These are phyloP conservation scores for Ctenoplectra terminalis DNA, from an alignment of 1,140 invertebrate genomes.

Conservation along the genomic window DNA sequence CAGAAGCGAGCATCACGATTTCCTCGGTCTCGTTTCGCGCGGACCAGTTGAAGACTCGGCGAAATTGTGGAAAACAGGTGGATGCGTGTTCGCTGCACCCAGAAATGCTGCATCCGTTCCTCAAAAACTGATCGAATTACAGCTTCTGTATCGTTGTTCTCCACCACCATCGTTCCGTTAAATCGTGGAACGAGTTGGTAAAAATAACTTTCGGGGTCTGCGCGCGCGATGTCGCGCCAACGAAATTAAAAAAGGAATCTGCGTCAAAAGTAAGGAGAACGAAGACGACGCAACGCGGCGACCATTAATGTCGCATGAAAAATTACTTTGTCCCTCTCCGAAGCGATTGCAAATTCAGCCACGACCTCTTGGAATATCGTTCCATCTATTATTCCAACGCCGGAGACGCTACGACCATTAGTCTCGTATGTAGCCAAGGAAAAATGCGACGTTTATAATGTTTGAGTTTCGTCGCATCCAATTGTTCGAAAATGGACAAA, in stretches of 20 bases:
- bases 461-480: no score
- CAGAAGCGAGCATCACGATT: not conserved
- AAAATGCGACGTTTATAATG: not conserved
- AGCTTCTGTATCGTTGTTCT: not conserved
- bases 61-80: constrained; percentile 22
- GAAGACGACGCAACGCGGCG: not conserved
- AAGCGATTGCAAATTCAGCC: not conserved
- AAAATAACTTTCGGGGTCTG: not conserved
- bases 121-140: no score
- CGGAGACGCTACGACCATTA: constrained; percentile 4
- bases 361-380: not conserved
- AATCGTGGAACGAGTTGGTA: not conserved
- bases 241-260: not conserved
- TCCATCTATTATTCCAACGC: not conserved
- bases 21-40: not conserved
- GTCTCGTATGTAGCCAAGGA: constrained; percentile 1
- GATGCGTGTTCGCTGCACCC: not conserved
- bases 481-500: not conserved
- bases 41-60: not conserved
- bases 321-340: not conserved
- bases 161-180: constrained; percentile 2
- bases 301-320: constrained; percentile 21
- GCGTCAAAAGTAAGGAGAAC: constrained; percentile 10
- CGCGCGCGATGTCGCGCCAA: not conserved
- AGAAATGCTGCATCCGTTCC: not conserved